Base-by-base conservation (phyloP, 1,140 invertebrate genomes). In the Prorops nasuta region DNA sequence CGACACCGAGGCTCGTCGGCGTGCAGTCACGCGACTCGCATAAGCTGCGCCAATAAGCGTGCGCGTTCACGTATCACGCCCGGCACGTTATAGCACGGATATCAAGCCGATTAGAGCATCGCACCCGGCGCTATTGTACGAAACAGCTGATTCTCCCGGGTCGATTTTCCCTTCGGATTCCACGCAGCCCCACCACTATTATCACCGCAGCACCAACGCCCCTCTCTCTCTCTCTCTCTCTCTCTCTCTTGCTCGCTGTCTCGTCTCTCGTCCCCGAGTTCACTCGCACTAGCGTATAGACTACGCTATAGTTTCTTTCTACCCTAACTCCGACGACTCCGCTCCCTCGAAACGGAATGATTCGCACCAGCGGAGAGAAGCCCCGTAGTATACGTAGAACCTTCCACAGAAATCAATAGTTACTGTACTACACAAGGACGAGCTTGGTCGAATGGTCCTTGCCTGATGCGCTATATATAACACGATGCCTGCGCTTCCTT, bases 321-420 rank as follows among this genome's bases (percentile, higher is more conserved):
- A 22, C 39, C 41, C 43, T n/a, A n/a, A n/a, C n/a, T 38, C 48
- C 40, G 47, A 49, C 47, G 31, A 38, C 18, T 44, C 20, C 37
- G 15, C 35, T 22, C 48, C 49, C 44, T 44, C 45, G 49, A 56
- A 58, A 55, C 24, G 44, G 44, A 55, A 60, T 60, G 58, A 59
- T 60, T 60, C 58, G 57, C 58, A 46, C 49, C 58, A 56, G 36
- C 43, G 40, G 38, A 52, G 57, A 52, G n/a, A 49, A 47, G 48
- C 44, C 20, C 37, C 42, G 2, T 9, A 20, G 38, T 32, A n/a
- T n/a, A n/a, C n/a, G n/a, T n/a, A n/a, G n/a, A 31, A 57, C 48
- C 52, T 58, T 60, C 64, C 64, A 44, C 36, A 60, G 59, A 64
- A 63, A 67, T 67, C 65, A 67, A 67, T 67, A 67, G 63, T 56